Evolutionary conservation across 92 coral and sea anemone genomes (phyloP), one percentile per base, ranked within the genome.

Genomic region (Epizoanthus ramosus): DNA sequence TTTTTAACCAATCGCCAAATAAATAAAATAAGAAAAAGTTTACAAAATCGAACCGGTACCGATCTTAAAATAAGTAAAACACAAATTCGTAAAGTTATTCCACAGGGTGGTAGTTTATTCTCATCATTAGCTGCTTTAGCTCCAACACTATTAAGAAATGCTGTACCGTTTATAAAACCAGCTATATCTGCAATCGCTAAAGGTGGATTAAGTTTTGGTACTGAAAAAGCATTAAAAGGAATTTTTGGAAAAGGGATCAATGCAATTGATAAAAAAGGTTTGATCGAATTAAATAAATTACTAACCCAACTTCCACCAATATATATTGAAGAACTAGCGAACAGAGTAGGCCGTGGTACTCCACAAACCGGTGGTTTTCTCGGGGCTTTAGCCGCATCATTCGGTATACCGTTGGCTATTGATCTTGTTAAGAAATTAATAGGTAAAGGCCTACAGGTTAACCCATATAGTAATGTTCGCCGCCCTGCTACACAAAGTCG

Each of bases 131-230:
- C 31, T 0, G 31, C 31, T 0, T 28, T 28, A 2, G 31, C 31
- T 2, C 31, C 66, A n/a, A 60, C 21, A 15, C 66, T 60, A 60
- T 1, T 60, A 60, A 60, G 66, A 1, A n/a, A 15, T 60, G 66
- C 12, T 1, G 6, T 1, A 60, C 66, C 66, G 1, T 60, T 60
- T n/a, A 60, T 60, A n/a, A 60, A 60, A 23, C 66, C 66, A 1
- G 66, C 66, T 60, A n/a, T n/a, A n/a, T n/a, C 66, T 60, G 66
- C 66, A 60, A 15, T 60, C 21, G 66, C 66, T 15, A 60, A 23
- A 15, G 66, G 66, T 60, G 71, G 71, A 65, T 5, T 65, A 65
- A 65, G 71, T 65, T 65, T 22, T 22, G 71, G 71, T 65, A 41
- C 31, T 3, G 71, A 65, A 25, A 22, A 65, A 65, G 71, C 71